Evolutionary conservation across 2,888 invertebrate species (phyloP).

Genomic region (Drosophila anomalata): DNA sequence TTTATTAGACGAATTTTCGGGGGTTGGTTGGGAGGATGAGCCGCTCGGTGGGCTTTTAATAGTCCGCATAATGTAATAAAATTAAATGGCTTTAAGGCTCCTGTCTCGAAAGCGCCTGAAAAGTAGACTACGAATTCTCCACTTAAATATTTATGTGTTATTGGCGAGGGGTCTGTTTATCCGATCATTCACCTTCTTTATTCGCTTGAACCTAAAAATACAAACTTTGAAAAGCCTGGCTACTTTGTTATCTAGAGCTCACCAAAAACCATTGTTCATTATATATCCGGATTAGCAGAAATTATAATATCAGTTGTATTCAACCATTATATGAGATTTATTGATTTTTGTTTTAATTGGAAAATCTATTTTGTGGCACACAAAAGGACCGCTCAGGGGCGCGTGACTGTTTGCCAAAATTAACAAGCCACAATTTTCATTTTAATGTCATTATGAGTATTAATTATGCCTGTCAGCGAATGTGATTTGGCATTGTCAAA

Average conservation of each 20-base stretch:
- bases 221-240: too few species aligned
- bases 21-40: neutral
- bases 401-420: slow-evolving; percentile 19
- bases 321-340: neutral
- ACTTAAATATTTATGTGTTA: too few species aligned
- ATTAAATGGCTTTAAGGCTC: slow-evolving; percentile 68
- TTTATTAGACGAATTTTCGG: slow-evolving; percentile 60
- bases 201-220: too few species aligned
- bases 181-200: too few species aligned
- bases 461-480: slow-evolving; percentile 33
- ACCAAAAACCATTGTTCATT: too few species aligned
- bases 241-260: too few species aligned
- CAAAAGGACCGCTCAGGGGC: slow-evolving; percentile 17
- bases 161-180: too few species aligned
- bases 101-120: neutral
- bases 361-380: slow-evolving; percentile 19
- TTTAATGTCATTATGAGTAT: slow-evolving; percentile 46
- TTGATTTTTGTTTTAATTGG: slow-evolving; percentile 29
- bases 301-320: neutral
- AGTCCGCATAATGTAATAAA: slow-evolving; percentile 61
- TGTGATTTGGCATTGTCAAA: slow-evolving; percentile 8
- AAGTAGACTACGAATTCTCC: neutral
- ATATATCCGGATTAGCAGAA: neutral
- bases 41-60: slow-evolving; percentile 38
- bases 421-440: slow-evolving; percentile 37